phyloP scores from a whole-genome alignment of 2,888 invertebrate genomes.

The Agapostemon virescens region DNA sequence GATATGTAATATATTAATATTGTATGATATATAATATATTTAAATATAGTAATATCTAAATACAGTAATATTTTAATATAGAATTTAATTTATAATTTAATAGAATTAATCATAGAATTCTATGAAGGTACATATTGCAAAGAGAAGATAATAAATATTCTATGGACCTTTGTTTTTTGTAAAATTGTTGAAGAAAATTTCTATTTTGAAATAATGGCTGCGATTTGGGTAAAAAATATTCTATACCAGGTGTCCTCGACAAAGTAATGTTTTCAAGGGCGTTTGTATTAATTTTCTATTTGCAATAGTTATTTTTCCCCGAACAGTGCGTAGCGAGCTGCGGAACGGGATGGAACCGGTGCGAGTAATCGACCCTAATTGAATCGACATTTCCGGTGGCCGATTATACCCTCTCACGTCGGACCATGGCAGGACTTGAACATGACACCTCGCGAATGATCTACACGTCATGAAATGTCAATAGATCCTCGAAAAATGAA shows the following conservation, averaged over 20 bases:
- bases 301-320: conserved; percentile 13
- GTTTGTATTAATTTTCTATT: conserved; percentile 8
- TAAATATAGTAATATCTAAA: too few species aligned
- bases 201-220: background rate
- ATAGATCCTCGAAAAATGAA: background rate
- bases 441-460: background rate
- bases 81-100: too few species aligned
- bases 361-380: conserved; percentile 52
- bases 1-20: too few species aligned
- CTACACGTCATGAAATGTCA: background rate
- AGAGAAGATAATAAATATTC: background rate
- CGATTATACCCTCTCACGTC: conserved; percentile 28
- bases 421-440: conserved; percentile 14
- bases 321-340: background rate
- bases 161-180: background rate
- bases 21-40: too few species aligned
- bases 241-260: background rate
- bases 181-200: background rate
- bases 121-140: background rate
- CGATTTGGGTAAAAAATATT: background rate
- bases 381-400: conserved; percentile 51
- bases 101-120: too few species aligned
- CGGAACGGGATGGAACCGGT: conserved; percentile 29
- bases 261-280: background rate
- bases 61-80: too few species aligned